Evolutionary conservation across 2,888 invertebrate genomes (phyloP).

Genomic region (Synanthedon myopaeformis): DNA sequence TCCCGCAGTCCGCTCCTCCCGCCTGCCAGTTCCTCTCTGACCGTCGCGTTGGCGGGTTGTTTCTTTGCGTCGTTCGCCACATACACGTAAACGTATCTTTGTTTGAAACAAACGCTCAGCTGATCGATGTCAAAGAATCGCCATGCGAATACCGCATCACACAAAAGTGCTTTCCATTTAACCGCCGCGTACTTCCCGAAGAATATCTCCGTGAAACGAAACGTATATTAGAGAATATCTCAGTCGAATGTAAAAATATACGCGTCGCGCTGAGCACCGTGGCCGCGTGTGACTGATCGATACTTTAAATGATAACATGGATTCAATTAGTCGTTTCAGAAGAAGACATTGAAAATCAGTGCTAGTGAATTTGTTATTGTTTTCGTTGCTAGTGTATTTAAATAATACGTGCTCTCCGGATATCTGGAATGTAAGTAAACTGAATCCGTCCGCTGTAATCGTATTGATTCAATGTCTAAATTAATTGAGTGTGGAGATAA

Average conservation of each 20-base stretch:
- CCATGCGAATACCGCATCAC: conserved; percentile 10
- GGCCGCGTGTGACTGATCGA: conserved; percentile 65
- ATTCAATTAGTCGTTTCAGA: conserved; percentile 60
- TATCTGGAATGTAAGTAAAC: conserved; percentile 36
- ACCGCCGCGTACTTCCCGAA: background rate
- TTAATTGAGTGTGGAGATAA: conserved; percentile 36
- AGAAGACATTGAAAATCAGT: conserved; percentile 48
- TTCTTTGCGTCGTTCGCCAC: background rate
- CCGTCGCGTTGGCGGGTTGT: conserved; percentile 22
- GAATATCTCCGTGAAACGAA: conserved; percentile 13
- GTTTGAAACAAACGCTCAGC: conserved; percentile 62
- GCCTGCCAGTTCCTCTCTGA: conserved; percentile 47
- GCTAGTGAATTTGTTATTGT: conserved; percentile 21
- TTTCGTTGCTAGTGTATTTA: conserved; percentile 14
- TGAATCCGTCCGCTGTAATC: conserved; percentile 12
- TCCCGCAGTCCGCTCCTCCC: conserved; percentile 13
- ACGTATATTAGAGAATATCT: conserved; percentile 44
- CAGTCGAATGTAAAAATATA: conserved; percentile 63
- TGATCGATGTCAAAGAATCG: conserved; percentile 50
- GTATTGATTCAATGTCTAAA: conserved; percentile 52
- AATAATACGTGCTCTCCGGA: conserved; percentile 15
- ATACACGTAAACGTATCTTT: conserved; percentile 34
- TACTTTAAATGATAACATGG: conserved; percentile 69
- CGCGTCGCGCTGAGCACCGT: conserved; percentile 57
- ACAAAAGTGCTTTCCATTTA: conserved; percentile 2